Conservation (phyloP, 2,113 vertebrate genomes). For the Pelecanoides urinatrix region DNA sequence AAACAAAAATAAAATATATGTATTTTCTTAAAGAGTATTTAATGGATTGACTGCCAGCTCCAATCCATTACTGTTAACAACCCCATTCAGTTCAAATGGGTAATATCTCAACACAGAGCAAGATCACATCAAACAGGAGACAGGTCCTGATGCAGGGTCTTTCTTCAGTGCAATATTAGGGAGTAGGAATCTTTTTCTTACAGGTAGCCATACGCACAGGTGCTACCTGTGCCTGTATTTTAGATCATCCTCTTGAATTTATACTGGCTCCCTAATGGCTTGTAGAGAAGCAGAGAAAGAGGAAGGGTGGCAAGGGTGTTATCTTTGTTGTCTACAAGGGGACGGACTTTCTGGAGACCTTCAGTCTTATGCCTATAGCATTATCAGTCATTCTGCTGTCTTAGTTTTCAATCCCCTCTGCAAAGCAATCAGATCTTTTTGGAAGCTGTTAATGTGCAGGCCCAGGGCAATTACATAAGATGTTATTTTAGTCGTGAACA, state of each 20-base stretch:
- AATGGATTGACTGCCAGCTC: not conserved
- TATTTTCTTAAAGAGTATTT: not conserved
- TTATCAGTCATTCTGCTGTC: not conserved
- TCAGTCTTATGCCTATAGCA: not conserved
- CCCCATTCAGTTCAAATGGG: not conserved
- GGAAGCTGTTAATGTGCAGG: slow-evolving; percentile 11
- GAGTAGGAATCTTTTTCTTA: not conserved
- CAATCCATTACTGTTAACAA: not conserved
- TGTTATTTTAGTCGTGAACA: slow-evolving; percentile 3
- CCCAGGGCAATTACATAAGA: slow-evolving; percentile 9
- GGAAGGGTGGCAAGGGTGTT: not conserved
- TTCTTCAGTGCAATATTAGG: not conserved
- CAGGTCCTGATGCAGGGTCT: not conserved
- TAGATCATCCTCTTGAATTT: not conserved
- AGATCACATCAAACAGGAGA: not conserved
- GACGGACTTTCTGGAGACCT: not conserved
- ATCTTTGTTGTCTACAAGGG: not conserved
- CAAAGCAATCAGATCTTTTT: not conserved
- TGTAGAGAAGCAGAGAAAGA: not conserved
- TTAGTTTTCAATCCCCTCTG: not conserved
- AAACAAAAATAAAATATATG: not conserved
- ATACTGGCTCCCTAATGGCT: not conserved
- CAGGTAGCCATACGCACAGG: not conserved
- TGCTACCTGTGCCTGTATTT: not conserved
- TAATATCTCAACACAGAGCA: not conserved